These are phyloP conservation scores for Ectobius pallidus DNA, from an alignment of 2,888 invertebrate species.

Conservation along the genomic window DNA sequence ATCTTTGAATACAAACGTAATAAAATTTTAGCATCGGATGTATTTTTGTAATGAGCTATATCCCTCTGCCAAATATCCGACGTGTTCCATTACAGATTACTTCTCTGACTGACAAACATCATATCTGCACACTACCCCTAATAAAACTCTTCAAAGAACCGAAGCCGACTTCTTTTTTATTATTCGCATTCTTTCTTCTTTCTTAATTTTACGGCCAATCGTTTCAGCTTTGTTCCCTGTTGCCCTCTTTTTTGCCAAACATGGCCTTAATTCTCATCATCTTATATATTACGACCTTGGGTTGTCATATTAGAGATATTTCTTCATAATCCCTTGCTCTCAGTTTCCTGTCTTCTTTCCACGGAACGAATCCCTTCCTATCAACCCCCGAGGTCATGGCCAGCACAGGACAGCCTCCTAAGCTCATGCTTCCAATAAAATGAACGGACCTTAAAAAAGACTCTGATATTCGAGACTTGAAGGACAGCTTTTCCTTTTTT, in stretches of 20 bases:
- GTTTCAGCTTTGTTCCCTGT: constrained; percentile 16
- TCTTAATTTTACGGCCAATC: constrained; percentile 26
- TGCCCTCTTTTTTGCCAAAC: constrained; percentile 12
- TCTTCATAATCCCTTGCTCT: constrained; percentile 9
- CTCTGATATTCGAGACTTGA: constrained; percentile 18
- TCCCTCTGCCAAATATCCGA: too few relatives aligned
- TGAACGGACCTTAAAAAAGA: background rate
- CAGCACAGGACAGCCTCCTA: background rate
- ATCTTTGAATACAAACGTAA: too few relatives aligned
- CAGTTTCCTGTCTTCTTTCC: background rate
- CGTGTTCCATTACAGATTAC: too few relatives aligned
- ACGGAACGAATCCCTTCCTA: background rate
- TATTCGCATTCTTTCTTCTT: constrained; percentile 23
- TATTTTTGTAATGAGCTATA: too few relatives aligned
- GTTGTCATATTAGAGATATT: constrained; percentile 29
- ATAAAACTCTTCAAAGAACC: background rate
- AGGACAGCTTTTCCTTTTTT: background rate
- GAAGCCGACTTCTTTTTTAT: constrained; percentile 4
- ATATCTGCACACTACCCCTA: background rate
- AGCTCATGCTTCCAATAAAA: constrained; percentile 11
- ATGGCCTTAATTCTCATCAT: constrained; percentile 9
- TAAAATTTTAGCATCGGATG: too few relatives aligned
- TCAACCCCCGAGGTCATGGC: background rate
- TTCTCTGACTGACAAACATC: background rate
- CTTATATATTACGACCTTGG: constrained; percentile 23